Percentiles rank a stretch among this genome's conserved stretches.
Conservation (phyloP, 2,888 invertebrate species). For the Thecophora atra region DNA sequence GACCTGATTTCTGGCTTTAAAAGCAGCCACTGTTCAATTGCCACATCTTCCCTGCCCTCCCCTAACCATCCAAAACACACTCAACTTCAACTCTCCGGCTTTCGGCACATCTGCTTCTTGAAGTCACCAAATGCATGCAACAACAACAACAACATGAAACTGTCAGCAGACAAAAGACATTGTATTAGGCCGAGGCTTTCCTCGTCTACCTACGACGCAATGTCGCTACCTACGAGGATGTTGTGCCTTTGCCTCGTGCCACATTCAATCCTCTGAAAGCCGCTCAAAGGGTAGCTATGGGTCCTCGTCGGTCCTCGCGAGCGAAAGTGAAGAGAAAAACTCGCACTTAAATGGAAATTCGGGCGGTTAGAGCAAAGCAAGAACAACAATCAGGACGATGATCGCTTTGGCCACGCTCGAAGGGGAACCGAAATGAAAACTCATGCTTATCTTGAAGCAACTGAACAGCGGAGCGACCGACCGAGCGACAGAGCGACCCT, state of each 20-base stretch:
- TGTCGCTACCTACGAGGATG: not conserved
- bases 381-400: not conserved
- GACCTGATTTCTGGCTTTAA: not conserved
- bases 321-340: not conserved
- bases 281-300: not conserved
- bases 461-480: not conserved
- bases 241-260: slow-evolving; percentile 38
- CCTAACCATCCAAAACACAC: not conserved
- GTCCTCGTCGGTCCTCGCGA: not conserved
- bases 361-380: slow-evolving; percentile 11
- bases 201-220: slow-evolving; percentile 25
- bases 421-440: slow-evolving; percentile 14
- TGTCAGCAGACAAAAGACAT: slow-evolving; percentile 12
- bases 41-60: not conserved
- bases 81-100: not conserved
- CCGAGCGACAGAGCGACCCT: not conserved
- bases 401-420: slow-evolving; percentile 17
- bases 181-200: not conserved
- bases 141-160: slow-evolving; percentile 37
- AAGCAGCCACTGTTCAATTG: not conserved
- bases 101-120: slow-evolving; percentile 44
- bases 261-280: slow-evolving; percentile 22
- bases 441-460: slow-evolving; percentile 39
- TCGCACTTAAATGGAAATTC: slow-evolving; percentile 2
- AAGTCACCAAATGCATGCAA: slow-evolving; percentile 39